Base-by-base conservation (phyloP, 1,140 invertebrate genomes). In the Cecropterus lyciades region DNA sequence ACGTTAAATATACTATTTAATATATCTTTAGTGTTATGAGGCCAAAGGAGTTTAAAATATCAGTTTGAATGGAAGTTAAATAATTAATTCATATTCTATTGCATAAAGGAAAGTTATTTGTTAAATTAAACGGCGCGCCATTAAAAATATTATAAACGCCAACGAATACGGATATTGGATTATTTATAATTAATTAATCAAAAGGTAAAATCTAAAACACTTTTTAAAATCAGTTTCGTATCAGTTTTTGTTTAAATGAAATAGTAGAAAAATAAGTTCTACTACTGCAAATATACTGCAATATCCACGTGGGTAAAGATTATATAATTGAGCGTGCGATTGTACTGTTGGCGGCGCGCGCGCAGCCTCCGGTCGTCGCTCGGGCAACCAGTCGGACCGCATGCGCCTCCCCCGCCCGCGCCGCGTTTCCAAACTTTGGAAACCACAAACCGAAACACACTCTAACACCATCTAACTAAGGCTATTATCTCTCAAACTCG, bases 341-440 rank as follows among this genome's bases (percentile, higher is more conserved):
- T 83, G 85, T 86, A 84, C 84, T 46, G 56, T 49, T 55, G 71
- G 57, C 74, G 74, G 84, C 86, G 86, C 82, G 85, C 82, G 88
- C 87, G 85, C 87, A 83, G 87, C 80, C 89, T 87, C 83, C 89
- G 89, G 85, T 91, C 89, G 87, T 84, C 88, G 88, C 73, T 89
- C 89, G 89, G 57, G 77, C 84, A 91, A 91, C 88, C 87, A 88
- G 88, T 91, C 80, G 56, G 80, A 87, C 88, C 77, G 83, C 87
- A 76, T 84, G 69, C 81, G 72, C 77, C 69, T 70, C 77, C 79
- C 75, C 75, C 73, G 62, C 82, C 75, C 79, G 67, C 79, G 27
- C 67, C 79, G 67, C 75, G 65, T 73, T 67, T 74, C 86, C 77
- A 84, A 85, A 87, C 82, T 84, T 75, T 72, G 46, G 17, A 37